Evolutionary conservation across 2,113 vertebrate genomes (phyloP).

Genomic region (Alectura lathami): DNA sequence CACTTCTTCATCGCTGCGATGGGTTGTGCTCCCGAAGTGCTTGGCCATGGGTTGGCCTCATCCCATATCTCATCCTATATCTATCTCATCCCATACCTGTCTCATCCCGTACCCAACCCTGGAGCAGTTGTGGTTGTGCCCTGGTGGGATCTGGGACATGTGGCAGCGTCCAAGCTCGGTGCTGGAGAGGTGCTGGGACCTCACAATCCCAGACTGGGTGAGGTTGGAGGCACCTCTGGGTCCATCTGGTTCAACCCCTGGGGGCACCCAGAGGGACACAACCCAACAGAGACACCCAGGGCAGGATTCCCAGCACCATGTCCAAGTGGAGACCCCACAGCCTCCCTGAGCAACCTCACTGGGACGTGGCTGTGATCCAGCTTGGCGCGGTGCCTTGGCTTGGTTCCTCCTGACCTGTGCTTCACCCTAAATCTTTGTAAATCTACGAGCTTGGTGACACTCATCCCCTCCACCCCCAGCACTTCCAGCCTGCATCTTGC

Average conservation of each 20-base stretch:
- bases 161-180: accelerated
- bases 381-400: not conserved
- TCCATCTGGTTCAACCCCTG: not conserved
- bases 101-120: accelerated
- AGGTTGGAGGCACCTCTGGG: not conserved
- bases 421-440: not conserved
- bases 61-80: accelerated
- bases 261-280: not conserved
- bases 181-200: not conserved
- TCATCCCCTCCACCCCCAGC: not conserved
- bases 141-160: not conserved
- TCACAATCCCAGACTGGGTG: not conserved
- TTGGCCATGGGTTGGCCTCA: not conserved
- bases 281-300: not conserved
- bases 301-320: not conserved
- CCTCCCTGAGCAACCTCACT: not conserved
- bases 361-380: too few relatives aligned
- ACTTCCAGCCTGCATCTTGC: not conserved
- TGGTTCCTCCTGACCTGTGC: accelerated
- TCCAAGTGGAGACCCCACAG: not conserved
- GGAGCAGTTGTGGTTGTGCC: not conserved
- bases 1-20: not conserved
- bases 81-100: not conserved
- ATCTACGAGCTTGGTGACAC: not conserved
- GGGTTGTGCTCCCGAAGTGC: too few relatives aligned